These are phyloP conservation scores for Pygoscelis adeliae DNA, from an alignment of 2,113 vertebrate genomes.

Conservation along the genomic window DNA sequence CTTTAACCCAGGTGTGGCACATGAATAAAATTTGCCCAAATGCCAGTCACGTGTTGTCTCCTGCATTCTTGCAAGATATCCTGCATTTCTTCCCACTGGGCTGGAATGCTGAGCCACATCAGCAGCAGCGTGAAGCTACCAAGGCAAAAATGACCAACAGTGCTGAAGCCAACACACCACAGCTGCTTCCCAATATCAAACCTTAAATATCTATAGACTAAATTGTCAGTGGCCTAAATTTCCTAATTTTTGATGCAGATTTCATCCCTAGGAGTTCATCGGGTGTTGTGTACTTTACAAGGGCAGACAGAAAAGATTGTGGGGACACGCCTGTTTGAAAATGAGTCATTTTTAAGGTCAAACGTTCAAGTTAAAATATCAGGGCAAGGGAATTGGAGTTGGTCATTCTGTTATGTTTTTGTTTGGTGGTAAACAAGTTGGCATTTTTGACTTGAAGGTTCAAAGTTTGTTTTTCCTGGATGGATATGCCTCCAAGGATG, in stretches of 20 bases:
- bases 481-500: neutral
- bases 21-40: conserved; percentile 7
- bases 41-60: neutral
- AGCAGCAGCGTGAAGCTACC: neutral
- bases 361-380: neutral
- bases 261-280: neutral
- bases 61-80: neutral
- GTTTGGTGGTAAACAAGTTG: neutral
- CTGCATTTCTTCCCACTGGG: neutral
- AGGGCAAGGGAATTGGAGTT: neutral
- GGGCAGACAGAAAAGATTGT: neutral
- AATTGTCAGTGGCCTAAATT: neutral
- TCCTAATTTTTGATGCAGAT: neutral
- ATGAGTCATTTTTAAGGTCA: neutral
- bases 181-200: neutral
- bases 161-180: neutral
- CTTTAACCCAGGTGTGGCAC: neutral
- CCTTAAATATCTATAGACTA: neutral
- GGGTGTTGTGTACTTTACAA: neutral
- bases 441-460: neutral
- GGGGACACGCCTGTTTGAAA: neutral
- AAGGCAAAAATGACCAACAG: neutral
- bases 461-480: neutral
- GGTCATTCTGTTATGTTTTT: neutral
- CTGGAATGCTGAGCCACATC: neutral